Percentiles rank a stretch among this genome's conserved stretches.
phyloP scores from a whole-genome alignment of 2,797 vertebrate species.

The Iguana delicatissima region DNA sequence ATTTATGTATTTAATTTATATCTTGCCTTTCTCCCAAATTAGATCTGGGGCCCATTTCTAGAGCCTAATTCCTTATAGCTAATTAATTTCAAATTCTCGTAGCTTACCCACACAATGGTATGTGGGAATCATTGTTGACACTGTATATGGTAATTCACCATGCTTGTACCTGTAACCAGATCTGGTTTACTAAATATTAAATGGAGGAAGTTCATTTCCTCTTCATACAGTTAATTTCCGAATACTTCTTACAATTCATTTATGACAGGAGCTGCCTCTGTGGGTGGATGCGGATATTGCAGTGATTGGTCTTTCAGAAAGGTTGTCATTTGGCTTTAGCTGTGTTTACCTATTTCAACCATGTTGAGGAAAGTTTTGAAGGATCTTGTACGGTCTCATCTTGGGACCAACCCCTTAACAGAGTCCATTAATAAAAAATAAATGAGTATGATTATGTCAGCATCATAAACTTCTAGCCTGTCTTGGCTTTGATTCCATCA shows the following conservation, averaged over 20 bases:
- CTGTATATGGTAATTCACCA: neutral
- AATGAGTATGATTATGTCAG: neutral
- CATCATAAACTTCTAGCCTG: neutral
- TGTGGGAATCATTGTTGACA: neutral
- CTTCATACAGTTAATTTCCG: neutral
- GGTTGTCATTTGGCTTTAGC: neutral
- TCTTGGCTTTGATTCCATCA: neutral
- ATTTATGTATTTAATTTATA: too few species aligned
- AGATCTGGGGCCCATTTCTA: too few species aligned
- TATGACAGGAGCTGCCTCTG: neutral
- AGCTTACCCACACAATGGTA: neutral
- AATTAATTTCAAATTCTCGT: too few species aligned
- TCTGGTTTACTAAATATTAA: neutral
- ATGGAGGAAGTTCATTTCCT: neutral
- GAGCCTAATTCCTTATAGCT: too few species aligned
- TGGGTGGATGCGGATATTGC: too few species aligned
- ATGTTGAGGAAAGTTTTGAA: neutral
- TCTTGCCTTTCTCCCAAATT: too few species aligned
- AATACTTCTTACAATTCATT: neutral
- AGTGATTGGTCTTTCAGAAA: too few species aligned
- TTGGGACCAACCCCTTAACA: neutral
- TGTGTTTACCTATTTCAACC: neutral
- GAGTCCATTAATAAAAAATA: neutral
- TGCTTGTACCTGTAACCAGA: neutral
- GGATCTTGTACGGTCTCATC: neutral